Conservation (phyloP, 37 sponge, comb jelly and placozoan species). For the Tethya wilhelma region DNA sequence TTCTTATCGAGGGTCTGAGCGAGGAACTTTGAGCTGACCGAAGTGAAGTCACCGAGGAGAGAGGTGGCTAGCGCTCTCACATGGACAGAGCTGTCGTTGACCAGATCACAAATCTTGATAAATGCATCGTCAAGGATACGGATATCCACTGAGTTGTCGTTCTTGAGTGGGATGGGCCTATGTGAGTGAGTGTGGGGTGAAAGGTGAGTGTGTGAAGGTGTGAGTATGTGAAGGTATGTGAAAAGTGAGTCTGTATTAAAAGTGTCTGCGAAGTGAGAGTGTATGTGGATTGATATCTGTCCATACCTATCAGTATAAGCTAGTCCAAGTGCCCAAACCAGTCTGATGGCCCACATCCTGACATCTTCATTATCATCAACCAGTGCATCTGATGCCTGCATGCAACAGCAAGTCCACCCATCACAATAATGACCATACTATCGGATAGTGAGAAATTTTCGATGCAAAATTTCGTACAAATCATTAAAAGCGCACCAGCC, state of each 20-base stretch:
- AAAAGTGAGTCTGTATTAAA: background rate
- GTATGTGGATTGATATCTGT: background rate
- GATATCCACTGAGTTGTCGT: constrained; percentile 38
- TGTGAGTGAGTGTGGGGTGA: constrained; percentile 5
- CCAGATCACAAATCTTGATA: constrained; percentile 80
- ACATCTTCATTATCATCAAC: constrained; percentile 61
- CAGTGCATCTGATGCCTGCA: constrained; percentile 45
- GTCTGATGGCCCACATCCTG: constrained; percentile 47
- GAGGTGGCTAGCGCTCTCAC: constrained; percentile 73
- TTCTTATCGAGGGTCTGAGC: constrained; percentile 93
- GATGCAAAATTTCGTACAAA: no score
- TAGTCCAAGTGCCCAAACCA: constrained; percentile 53
- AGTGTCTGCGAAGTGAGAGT: background rate
- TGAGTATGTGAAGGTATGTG: background rate
- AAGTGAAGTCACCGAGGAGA: constrained; percentile 63
- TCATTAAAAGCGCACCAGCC: no score
- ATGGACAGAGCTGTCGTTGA: constrained; percentile 71
- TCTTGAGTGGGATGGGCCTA: constrained; percentile 47
- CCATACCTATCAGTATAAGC: constrained; percentile 20
- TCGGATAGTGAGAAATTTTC: no score
- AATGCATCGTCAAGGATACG: constrained; percentile 84
- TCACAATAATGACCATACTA: no score
- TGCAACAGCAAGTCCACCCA: background rate
- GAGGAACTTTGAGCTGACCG: constrained; percentile 65
- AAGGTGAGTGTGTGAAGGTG: background rate